Base-by-base conservation (phyloP, 2,888 invertebrate species). In the Flexamia atlantica region DNA sequence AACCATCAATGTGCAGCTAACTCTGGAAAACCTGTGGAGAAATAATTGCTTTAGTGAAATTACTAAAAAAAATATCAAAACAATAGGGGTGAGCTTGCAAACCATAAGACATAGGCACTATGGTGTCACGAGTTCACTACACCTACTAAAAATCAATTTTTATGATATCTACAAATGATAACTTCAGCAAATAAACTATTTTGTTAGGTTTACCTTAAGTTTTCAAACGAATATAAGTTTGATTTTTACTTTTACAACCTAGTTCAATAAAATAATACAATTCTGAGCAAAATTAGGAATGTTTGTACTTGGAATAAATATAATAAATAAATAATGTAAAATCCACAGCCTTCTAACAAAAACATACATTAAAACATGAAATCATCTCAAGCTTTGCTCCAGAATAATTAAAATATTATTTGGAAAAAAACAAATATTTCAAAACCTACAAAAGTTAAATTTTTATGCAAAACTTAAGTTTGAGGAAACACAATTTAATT, bases 11-110 rank as follows among this genome's bases (percentile, higher is more conserved):
- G 64, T 64, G 64, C 64, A 28, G 64, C 64, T 64, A 64, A 28
- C 64, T 64, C 64, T 64, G 28, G 64, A 12, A 30, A 30, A 64
- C 64, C 64, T 64, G 64, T 64, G 64, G 64, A 64, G 28, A 64
- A 64, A 64, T 30, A 64, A 17, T 64, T 25, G 64, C 14, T 64
- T 64, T 64, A 64, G 64, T 64, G 64, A 20, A 57, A 57, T 23
- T 57, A 57, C 23, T 23, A 3, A 23, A 57, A 57, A n/a, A n/a
- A n/a, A n/a, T n/a, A n/a, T n/a, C 57, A 57, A 23, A 23, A 57
- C 20, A 23, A 3, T 23, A 12, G 57, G 20, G 57, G 23, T 23
- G 20, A 57, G 2, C 23, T 57, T 46, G 14, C 28, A 64, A 64
- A 28, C 28, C 25, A 64, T 64, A 28, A 64, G 64, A 64, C 53